phyloP scores from a whole-genome alignment of 1,140 invertebrate species.

The Lordiphosa clarofinis region DNA sequence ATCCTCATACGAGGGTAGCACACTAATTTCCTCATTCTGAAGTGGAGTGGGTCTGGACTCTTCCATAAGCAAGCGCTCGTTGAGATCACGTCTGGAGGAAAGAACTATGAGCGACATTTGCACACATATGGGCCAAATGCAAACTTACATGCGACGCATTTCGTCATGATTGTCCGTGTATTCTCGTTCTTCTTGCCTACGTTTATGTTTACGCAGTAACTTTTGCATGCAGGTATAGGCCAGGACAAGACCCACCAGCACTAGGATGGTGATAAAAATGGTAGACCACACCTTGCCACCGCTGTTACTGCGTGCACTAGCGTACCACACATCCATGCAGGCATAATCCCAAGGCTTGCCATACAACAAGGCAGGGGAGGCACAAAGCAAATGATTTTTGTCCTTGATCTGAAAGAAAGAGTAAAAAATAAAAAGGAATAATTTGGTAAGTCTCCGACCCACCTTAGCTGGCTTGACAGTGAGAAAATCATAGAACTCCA shows the following conservation, averaged over 20 bases:
- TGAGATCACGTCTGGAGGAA: conserved; percentile 79
- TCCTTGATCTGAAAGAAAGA: conserved; percentile 49
- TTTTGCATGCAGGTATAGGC: conserved; percentile 68
- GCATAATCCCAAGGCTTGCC: conserved; percentile 85
- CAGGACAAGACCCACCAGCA: conserved; percentile 19
- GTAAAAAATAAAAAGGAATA: not conserved
- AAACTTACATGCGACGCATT: conserved; percentile 82
- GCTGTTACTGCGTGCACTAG: conserved; percentile 65
- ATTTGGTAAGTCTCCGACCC: too few relatives aligned
- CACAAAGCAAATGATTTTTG: conserved; percentile 80
- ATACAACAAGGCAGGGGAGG: conserved; percentile 82
- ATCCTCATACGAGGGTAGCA: conserved; percentile 86
- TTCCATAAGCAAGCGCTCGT: conserved; percentile 82
- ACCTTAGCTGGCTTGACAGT: conserved; percentile 82
- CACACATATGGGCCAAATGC: too few relatives aligned
- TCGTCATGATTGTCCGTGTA: conserved; percentile 79
- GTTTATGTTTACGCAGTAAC: conserved; percentile 79
- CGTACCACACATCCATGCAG: conserved; percentile 83
- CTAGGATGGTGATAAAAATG: conserved; percentile 80
- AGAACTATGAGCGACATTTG: too few relatives aligned
- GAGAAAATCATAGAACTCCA: conserved; percentile 83
- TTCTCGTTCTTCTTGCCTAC: conserved; percentile 49
- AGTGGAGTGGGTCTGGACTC: conserved; percentile 81
- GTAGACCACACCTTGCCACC: conserved; percentile 82
- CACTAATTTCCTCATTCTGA: conserved; percentile 83